phyloP scores from a whole-genome alignment of 2,797 vertebrate genomes.

The Phrynocephalus guinanensis region DNA sequence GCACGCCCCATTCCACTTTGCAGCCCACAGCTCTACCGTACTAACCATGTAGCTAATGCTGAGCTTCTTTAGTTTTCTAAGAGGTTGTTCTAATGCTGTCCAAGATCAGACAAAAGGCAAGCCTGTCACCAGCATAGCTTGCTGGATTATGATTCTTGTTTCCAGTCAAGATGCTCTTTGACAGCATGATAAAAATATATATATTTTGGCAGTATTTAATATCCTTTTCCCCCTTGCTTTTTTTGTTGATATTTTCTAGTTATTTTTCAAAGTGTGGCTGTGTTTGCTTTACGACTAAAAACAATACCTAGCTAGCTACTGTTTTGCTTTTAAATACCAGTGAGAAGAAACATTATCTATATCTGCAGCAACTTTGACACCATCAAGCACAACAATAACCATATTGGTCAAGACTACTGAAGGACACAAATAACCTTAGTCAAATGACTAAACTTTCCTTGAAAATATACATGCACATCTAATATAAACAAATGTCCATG shows the following conservation, averaged over 20 bases:
- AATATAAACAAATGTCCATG: neutral
- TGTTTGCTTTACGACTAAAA: neutral
- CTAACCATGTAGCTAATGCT: too few species aligned
- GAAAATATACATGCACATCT: constrained; percentile 34
- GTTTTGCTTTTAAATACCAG: constrained; percentile 6
- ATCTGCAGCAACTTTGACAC: constrained; percentile 10
- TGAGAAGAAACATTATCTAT: neutral
- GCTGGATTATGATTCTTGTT: neutral
- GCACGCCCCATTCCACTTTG: too few species aligned
- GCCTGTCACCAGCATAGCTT: neutral
- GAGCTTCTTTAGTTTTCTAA: neutral
- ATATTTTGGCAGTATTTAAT: neutral
- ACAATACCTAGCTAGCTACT: constrained; percentile 15
- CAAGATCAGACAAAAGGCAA: neutral
- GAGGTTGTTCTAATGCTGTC: neutral
- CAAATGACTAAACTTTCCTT: constrained; percentile 45
- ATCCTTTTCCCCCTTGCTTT: neutral
- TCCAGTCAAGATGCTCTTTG: constrained; percentile 47
- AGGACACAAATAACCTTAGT: constrained; percentile 34
- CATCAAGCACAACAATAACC: constrained; percentile 35
- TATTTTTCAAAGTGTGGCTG: neutral
- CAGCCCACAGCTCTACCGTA: too few species aligned
- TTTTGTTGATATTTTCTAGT: neutral
- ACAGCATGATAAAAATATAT: constrained; percentile 26
- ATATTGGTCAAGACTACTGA: constrained; percentile 25